phyloP scores from a whole-genome alignment of 2,888 invertebrate genomes.

The Octonoba sinensis region DNA sequence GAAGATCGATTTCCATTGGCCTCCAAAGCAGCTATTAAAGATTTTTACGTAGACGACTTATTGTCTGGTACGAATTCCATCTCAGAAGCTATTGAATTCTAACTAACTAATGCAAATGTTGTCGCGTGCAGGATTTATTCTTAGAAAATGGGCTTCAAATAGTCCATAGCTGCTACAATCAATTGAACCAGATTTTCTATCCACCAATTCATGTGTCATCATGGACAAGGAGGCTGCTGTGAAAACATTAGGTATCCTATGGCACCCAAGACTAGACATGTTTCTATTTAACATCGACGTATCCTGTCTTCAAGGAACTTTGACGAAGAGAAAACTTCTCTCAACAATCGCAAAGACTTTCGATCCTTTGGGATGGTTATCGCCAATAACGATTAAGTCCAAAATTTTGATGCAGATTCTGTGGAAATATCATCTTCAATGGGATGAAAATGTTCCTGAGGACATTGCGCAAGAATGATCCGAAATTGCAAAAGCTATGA shows the following conservation, averaged over 20 bases:
- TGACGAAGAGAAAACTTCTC: conserved; percentile 7
- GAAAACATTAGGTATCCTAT: conserved; percentile 34
- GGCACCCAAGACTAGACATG: conserved; percentile 11
- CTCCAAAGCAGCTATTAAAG: conserved; percentile 54
- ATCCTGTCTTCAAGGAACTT: no score
- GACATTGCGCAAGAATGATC: no score
- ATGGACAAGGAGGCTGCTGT: conserved; percentile 14
- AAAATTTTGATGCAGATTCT: no score
- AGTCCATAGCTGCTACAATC: no score
- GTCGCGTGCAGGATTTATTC: no score
- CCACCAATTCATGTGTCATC: neutral
- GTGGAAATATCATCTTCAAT: no score
- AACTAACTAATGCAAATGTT: no score
- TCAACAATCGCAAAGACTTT: neutral
- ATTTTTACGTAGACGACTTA: conserved; percentile 69
- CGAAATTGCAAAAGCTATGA: no score
- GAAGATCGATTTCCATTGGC: conserved; percentile 47
- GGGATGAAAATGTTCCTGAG: no score
- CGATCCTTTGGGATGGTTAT: no score
- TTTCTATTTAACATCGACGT: neutral
- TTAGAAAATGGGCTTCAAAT: no score
- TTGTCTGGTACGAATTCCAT: conserved; percentile 65
- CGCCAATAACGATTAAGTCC: no score
- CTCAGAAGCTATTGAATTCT: conserved; percentile 59
- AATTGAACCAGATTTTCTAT: neutral